Base-by-base conservation (phyloP, 2,888 invertebrate species). In the Pollenia griseotomentosa region DNA sequence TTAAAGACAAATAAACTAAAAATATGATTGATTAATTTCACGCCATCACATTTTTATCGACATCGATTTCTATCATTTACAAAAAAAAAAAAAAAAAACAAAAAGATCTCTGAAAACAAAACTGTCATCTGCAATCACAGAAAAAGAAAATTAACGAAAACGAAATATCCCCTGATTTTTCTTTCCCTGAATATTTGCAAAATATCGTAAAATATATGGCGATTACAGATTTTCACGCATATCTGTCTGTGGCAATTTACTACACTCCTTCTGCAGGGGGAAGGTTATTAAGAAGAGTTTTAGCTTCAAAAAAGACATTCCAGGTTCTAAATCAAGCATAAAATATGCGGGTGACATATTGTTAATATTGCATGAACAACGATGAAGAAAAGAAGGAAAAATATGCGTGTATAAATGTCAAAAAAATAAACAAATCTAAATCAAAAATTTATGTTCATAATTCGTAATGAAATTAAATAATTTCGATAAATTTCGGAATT, bases 321-420 rank as follows among this genome's bases (percentile, higher is more conserved):
- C 59, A 85, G 42, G 23, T 61, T 79, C 59, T 83, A 75, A 86
- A 86, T 83, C 83, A 86, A 81, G 80, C 83, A 66, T 73, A 16
- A 86, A 83, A 86, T 81, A 77, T 86, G 86, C 86, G 83, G 86
- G 80, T 86, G 83, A 86, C 86, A 86, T 80, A 65, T 77, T 83
- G 83, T 51, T 83, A 77, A 86, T 77, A 77, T 83, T 80, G 80
- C 77, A 57, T 86, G 71, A 86, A 83, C 59, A 16, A 75, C 23
- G 23, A n/a, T 5, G 12, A 44, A 6, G 0, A 33, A 59, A 53
- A 9, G 23, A 63, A 53, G 11, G 23, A 8, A 48, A 51, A 55
- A 42, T 16, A 51, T 16, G 23, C 40, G 59, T 14, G 19, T 51
- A 59, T 77, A 73, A 85, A 66, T 74, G 61, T 70, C 53, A 77